Percentiles rank a stretch among this genome's conserved stretches.
These are phyloP conservation scores for Seison nebaliae DNA, from an alignment of 1,140 invertebrate species.

Conservation along the genomic window DNA sequence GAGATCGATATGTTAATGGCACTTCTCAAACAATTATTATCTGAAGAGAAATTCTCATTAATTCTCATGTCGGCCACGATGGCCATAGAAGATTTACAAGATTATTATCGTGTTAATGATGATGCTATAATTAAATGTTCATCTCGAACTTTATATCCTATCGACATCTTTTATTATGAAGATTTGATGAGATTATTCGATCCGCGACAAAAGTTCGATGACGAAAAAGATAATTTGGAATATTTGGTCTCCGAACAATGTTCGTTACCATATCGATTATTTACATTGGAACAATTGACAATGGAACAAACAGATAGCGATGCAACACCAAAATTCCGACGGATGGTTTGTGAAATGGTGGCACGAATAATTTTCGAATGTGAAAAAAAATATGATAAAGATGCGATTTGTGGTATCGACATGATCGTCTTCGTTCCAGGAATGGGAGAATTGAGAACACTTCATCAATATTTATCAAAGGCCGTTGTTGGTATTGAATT, in stretches of 20 bases:
- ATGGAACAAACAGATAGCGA: constrained; percentile 11
- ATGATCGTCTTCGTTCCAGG: constrained; percentile 41
- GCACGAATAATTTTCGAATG: constrained; percentile 27
- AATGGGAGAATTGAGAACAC: constrained; percentile 24
- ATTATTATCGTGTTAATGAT: constrained; percentile 18
- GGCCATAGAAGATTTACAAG: constrained; percentile 20
- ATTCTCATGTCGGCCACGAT: constrained; percentile 28
- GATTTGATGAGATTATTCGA: constrained; percentile 21
- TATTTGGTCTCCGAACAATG: not conserved
- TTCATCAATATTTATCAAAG: constrained; percentile 13
- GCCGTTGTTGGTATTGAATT: constrained; percentile 1
- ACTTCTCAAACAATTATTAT: constrained; percentile 21
- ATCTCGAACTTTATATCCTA: constrained; percentile 16
- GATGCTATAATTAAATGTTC: constrained; percentile 3
- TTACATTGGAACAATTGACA: not conserved
- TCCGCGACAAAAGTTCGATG: constrained; percentile 18
- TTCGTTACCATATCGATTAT: not conserved
- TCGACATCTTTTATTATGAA: constrained; percentile 17
- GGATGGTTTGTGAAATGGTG: constrained; percentile 18
- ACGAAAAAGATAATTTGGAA: constrained; percentile 16
- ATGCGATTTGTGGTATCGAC: constrained; percentile 16
- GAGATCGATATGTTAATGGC: constrained; percentile 24
- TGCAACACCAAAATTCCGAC: constrained; percentile 17
- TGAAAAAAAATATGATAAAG: constrained; percentile 42
- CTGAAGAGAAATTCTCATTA: constrained; percentile 36